phyloP scores from a whole-genome alignment of 2,797 vertebrate genomes.

The Phataginus tricuspis region DNA sequence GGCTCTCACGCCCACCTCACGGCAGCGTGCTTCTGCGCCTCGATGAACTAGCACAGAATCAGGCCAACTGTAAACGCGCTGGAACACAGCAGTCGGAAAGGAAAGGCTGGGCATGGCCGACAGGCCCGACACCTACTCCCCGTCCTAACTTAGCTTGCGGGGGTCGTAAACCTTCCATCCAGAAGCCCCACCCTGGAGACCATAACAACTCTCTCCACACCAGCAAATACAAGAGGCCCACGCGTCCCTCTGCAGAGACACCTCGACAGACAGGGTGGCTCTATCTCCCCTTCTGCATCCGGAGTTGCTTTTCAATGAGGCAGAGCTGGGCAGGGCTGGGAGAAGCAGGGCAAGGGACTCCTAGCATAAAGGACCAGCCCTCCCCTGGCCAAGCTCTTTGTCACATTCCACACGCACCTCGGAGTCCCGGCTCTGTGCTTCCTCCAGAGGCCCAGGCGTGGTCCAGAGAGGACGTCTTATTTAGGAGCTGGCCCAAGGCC shows the following conservation, averaged over 20 bases:
- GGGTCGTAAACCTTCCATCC: background rate
- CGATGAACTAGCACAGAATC: background rate
- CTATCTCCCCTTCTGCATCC: background rate
- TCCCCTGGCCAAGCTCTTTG: background rate
- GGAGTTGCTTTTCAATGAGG: background rate
- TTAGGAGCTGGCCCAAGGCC: background rate
- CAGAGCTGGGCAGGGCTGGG: background rate
- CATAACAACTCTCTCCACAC: background rate
- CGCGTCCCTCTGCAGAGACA: background rate
- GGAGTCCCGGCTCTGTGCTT: background rate
- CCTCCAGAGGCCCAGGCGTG: background rate
- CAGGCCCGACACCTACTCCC: too few species aligned
- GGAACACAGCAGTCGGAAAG: background rate
- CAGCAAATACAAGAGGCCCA: background rate
- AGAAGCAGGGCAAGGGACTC: rapidly evolving
- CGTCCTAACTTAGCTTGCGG: too few species aligned
- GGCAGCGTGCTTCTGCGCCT: background rate
- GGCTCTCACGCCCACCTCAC: too few species aligned
- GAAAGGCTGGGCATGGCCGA: background rate
- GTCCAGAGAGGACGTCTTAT: background rate
- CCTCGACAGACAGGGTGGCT: too few species aligned
- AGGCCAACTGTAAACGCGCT: background rate
- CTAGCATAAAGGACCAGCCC: background rate
- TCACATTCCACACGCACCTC: background rate
- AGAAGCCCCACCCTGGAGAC: too few species aligned